Percentiles rank a stretch among this genome's conserved stretches.
phyloP scores from a whole-genome alignment of 2,113 vertebrate species.

The Gobiocypris rarus region DNA sequence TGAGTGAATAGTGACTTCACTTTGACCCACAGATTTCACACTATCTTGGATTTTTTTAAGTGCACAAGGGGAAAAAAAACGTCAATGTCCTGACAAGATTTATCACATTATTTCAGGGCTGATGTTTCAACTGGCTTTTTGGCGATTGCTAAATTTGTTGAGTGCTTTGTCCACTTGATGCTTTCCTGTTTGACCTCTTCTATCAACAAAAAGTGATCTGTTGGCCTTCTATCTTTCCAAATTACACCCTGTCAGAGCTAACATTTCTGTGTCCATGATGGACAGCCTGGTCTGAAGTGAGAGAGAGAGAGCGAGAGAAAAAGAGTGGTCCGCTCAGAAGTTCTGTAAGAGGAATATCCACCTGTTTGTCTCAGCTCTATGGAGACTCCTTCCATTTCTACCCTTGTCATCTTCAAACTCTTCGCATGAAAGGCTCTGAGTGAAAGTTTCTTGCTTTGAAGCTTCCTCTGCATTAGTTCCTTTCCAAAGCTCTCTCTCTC shows the following conservation, averaged over 20 bases:
- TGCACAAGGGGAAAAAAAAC: neutral
- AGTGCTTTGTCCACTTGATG: conserved; percentile 27
- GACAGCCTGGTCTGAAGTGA: conserved; percentile 54
- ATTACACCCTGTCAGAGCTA: conserved; percentile 68
- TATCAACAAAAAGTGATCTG: conserved; percentile 63
- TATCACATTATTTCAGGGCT: conserved; percentile 16
- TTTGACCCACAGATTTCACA: conserved; percentile 28
- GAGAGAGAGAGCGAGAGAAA: conserved; percentile 40
- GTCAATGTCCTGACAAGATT: conserved; percentile 1
- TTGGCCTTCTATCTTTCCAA: conserved; percentile 69
- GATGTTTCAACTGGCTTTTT: conserved; percentile 19
- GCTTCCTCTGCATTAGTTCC: conserved; percentile 43
- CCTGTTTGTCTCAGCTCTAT: conserved; percentile 53
- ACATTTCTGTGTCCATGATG: conserved; percentile 62
- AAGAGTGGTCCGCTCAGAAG: conserved; percentile 58
- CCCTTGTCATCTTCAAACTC: conserved; percentile 65
- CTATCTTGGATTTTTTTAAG: neutral
- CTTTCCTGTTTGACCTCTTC: conserved; percentile 66
- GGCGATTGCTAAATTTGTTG: conserved; percentile 46
- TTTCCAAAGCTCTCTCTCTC: conserved; percentile 47
- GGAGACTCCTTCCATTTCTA: conserved; percentile 55
- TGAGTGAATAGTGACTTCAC: conserved; percentile 20
- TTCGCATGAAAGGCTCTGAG: conserved; percentile 65
- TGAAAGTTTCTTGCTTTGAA: conserved; percentile 52
- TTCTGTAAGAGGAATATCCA: conserved; percentile 47